Evolutionary conservation across 2,888 invertebrate species (phyloP), one percentile per base, ranked within the genome.

Genomic region (Xylota segnis): DNA sequence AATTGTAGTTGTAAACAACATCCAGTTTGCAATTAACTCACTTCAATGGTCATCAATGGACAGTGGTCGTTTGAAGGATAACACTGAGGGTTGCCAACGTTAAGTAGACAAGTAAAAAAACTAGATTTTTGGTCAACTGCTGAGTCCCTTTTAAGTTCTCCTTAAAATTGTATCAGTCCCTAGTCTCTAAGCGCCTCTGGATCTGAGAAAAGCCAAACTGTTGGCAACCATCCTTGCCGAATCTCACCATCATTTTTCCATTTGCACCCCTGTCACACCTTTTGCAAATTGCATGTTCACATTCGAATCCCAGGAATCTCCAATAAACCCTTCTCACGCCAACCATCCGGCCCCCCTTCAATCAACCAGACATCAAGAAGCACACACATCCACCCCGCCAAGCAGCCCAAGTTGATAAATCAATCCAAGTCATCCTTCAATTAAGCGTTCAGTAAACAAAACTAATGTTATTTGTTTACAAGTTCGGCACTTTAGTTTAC

Each of bases 361-460:
- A 66, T 43, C 40, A 27, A 65, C 29, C 65, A 58, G 52, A 83
- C 70, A 43, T 58, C 76, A 52, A 50, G 76, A 70, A 45, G 45
- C 68, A 47, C 16, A 54, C 16, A 29, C 6, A 16, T 2, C 23
- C 9, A 9, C 4, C 18, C 43, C n/a, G 3, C 7, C n/a, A 27
- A 27, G 37, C n/a, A 16, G 27, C 34, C 43, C n/a, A 27, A 70
- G 79, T 68, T 83, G 78, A 83, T 83, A 78, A 83, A 83, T 79
- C 83, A 79, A 79, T 83, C 83, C 74, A 83, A 83, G 83, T 83
- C 83, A 83, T 74, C 83, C 79, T 83, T 83, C 83, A 83, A 83
- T 83, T 83, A 83, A 79, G 83, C 83, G 72, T 83, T 74, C 83
- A 83, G 79, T 83, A 83, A 74, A 83, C 83, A 83, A 83, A 79